These are phyloP conservation scores for Ophion ellenae DNA, from an alignment of 2,888 invertebrate species.

Conservation along the genomic window DNA sequence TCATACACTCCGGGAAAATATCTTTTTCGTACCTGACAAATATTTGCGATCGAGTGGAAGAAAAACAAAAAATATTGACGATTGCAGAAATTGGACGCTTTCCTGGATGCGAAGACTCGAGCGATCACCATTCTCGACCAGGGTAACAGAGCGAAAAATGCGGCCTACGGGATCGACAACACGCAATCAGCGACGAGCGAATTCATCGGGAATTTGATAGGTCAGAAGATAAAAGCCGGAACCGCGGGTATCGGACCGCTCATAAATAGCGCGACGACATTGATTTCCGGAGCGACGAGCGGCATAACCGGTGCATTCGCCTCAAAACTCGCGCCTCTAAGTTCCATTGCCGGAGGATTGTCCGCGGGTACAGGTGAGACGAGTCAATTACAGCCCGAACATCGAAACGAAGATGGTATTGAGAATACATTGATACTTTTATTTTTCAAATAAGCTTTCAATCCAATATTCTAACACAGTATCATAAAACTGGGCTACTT, in stretches of 20 bases:
- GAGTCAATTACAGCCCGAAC: slow-evolving; percentile 45
- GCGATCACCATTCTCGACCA: slow-evolving; percentile 89
- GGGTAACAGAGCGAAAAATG: slow-evolving; percentile 90
- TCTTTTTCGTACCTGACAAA: slow-evolving; percentile 18
- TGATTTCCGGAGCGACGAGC: slow-evolving; percentile 76
- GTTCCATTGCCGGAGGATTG: slow-evolving; percentile 86
- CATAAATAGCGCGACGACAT: slow-evolving; percentile 88
- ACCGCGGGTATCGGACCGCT: slow-evolving; percentile 84
- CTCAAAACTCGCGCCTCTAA: slow-evolving; percentile 80
- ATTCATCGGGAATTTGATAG: slow-evolving; percentile 87
- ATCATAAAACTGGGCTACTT: no score
- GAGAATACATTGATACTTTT: neutral
- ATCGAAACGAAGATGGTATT: slow-evolving; percentile 51
- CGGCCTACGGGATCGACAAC: slow-evolving; percentile 89
- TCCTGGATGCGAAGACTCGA: slow-evolving; percentile 92
- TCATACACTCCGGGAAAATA: neutral
- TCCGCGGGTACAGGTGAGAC: slow-evolving; percentile 83
- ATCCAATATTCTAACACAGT: neutral
- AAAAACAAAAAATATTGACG: neutral
- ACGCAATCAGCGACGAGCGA: slow-evolving; percentile 87
- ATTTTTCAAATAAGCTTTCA: neutral
- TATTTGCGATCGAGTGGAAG: slow-evolving; percentile 6
- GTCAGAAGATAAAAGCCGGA: slow-evolving; percentile 89
- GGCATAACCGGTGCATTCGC: slow-evolving; percentile 77
- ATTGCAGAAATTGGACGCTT: slow-evolving; percentile 92